These are phyloP conservation scores for Scalopus aquaticus DNA, from an alignment of 2,113 vertebrate genomes.

Conservation along the genomic window DNA sequence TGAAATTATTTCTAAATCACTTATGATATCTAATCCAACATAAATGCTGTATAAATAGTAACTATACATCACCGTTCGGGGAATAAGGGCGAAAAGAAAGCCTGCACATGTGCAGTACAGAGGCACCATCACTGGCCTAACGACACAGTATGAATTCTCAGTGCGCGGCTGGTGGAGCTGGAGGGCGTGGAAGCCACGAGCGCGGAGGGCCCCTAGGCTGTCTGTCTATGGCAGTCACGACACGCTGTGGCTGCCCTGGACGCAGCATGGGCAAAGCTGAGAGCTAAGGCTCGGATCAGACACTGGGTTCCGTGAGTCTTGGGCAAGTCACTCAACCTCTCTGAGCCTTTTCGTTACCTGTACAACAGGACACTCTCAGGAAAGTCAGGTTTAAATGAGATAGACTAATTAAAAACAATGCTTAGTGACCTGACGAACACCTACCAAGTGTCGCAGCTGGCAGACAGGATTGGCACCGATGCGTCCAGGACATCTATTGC, in stretches of 20 bases:
- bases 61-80: too few species aligned
- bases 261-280: too few species aligned
- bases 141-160: not conserved
- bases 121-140: not conserved
- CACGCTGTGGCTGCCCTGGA: too few species aligned
- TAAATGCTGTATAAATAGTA: not conserved
- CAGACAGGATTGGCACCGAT: not conserved
- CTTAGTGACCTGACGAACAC: not conserved
- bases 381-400: not conserved
- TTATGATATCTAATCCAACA: not conserved
- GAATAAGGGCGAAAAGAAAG: too few species aligned
- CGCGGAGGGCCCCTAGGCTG: too few species aligned
- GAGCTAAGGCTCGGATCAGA: too few species aligned
- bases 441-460: not conserved
- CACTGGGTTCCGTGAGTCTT: not conserved
- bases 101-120: not conserved
- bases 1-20: not conserved
- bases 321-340: not conserved
- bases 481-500: not conserved
- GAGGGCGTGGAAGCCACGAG: too few species aligned
- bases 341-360: not conserved
- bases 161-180: too few species aligned
- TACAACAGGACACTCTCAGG: not conserved
- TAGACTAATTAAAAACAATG: not conserved
- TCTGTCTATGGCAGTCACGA: too few species aligned